A percentile compares a stretch with the other conserved stretches of the same genome.
These are phyloP conservation scores for Phortica variegata DNA, from an alignment of 1,140 invertebrate genomes.

Conservation along the genomic window DNA sequence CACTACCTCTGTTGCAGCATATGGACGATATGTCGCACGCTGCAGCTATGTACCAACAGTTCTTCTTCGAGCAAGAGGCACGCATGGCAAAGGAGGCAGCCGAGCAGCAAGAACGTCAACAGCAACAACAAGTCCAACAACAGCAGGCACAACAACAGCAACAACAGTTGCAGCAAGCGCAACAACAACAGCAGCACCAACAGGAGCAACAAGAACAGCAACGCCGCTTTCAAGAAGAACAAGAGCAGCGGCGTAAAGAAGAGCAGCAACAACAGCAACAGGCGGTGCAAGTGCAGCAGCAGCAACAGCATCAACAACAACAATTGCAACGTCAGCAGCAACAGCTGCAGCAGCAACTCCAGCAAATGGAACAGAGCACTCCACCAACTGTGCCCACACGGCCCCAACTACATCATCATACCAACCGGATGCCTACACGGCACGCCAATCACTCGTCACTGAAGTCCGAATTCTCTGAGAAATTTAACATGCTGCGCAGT, in stretches of 20 bases:
- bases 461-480: conserved; percentile 64
- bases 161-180: conserved; percentile 61
- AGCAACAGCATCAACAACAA: conserved; percentile 58
- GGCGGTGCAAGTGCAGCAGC: conserved; percentile 59
- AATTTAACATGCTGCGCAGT: conserved; percentile 66
- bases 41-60: conserved; percentile 76
- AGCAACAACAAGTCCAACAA: conserved; percentile 59
- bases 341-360: conserved; percentile 59
- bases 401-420: conserved; percentile 47
- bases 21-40: conserved; percentile 66
- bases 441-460: conserved; percentile 59
- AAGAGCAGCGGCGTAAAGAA: conserved; percentile 57
- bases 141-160: conserved; percentile 57
- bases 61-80: conserved; percentile 75
- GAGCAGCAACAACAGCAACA: conserved; percentile 61
- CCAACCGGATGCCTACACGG: conserved; percentile 46
- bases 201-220: conserved; percentile 60
- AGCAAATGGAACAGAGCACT: conserved; percentile 62
- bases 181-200: conserved; percentile 59
- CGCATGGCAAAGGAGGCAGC: conserved; percentile 68
- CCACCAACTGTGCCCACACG: conserved; percentile 56
- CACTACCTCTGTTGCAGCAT: conserved; percentile 61
- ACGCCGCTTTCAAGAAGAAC: conserved; percentile 63
- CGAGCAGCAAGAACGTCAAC: conserved; percentile 61
- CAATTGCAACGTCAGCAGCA: conserved; percentile 57